Conservation (phyloP, 2,888 invertebrate species). For the Ypsolopha scabrella region DNA sequence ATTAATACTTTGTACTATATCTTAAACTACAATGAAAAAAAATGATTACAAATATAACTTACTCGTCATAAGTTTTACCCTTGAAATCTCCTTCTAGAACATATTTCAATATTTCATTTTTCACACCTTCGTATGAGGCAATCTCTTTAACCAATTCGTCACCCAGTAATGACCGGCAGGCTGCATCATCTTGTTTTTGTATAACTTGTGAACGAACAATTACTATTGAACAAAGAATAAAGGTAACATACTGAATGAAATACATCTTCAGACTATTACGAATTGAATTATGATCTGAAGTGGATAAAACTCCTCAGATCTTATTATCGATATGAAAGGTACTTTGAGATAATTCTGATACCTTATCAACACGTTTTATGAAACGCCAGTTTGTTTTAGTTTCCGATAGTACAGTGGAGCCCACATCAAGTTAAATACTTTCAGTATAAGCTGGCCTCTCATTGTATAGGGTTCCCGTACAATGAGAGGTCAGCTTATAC, state of each 20-base stretch:
- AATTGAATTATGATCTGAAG: no score
- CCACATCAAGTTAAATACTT: no score
- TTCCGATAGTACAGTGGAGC: no score
- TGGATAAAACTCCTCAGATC: no score
- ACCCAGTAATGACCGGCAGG: conserved; percentile 47
- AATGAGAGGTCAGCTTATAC: no score
- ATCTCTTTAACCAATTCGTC: conserved; percentile 69
- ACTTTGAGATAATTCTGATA: no score
- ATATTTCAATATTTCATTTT: conserved; percentile 61
- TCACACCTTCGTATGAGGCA: conserved; percentile 59
- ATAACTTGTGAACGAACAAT: conserved; percentile 12
- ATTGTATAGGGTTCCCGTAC: no score
- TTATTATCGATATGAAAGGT: no score
- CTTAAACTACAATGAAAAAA: not conserved
- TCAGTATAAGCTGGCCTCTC: no score
- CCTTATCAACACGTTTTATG: no score
- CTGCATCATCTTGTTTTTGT: conserved; percentile 22
- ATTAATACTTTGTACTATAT: not conserved
- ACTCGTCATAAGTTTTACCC: conserved; percentile 69
- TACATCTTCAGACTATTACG: not conserved
- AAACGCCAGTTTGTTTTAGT: no score
- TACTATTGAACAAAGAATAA: not conserved
- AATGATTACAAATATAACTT: conserved; percentile 17
- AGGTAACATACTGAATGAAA: not conserved
- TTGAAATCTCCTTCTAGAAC: conserved; percentile 64